phyloP scores from a whole-genome alignment of 64 coral and sea anemone species.

The Porites lutea region DNA sequence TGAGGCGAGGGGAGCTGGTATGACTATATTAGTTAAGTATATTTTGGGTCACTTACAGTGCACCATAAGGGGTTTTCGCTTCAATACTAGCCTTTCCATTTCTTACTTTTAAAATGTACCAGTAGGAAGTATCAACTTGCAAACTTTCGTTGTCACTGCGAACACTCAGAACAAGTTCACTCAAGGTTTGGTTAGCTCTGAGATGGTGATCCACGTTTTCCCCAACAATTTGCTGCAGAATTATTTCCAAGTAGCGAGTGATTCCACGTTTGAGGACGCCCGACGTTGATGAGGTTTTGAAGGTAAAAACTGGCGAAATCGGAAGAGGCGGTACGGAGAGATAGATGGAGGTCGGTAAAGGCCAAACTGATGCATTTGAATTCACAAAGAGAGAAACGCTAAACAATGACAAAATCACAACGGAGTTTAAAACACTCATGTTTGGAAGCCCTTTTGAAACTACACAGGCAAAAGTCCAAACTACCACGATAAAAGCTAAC shows the following conservation, averaged over 20 bases:
- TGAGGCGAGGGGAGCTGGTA: no score
- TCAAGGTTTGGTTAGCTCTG: neutral
- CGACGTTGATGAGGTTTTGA: conserved; percentile 66
- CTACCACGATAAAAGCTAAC: no score
- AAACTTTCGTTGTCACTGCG: conserved; percentile 59
- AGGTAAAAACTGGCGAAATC: conserved; percentile 69
- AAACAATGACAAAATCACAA: neutral
- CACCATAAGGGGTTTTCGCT: conserved; percentile 73
- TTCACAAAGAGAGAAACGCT: neutral
- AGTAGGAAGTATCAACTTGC: conserved; percentile 50
- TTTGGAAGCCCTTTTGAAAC: neutral
- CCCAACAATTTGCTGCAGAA: neutral
- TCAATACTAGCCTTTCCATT: conserved; percentile 25
- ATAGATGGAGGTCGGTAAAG: conserved; percentile 52
- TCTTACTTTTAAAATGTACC: conserved; percentile 49
- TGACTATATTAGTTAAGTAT: neutral
- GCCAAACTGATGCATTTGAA: conserved; percentile 65
- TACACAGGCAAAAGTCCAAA: no score
- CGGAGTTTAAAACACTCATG: neutral
- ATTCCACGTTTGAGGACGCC: conserved; percentile 74
- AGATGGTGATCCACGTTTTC: neutral
- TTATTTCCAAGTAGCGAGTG: conserved; percentile 84
- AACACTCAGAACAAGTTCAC: conserved; percentile 44
- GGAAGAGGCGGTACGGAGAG: conserved; percentile 30
- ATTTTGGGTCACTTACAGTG: conserved; percentile 55